Base-by-base conservation (phyloP, 2,888 invertebrate genomes). In the Drosophila mimica region DNA sequence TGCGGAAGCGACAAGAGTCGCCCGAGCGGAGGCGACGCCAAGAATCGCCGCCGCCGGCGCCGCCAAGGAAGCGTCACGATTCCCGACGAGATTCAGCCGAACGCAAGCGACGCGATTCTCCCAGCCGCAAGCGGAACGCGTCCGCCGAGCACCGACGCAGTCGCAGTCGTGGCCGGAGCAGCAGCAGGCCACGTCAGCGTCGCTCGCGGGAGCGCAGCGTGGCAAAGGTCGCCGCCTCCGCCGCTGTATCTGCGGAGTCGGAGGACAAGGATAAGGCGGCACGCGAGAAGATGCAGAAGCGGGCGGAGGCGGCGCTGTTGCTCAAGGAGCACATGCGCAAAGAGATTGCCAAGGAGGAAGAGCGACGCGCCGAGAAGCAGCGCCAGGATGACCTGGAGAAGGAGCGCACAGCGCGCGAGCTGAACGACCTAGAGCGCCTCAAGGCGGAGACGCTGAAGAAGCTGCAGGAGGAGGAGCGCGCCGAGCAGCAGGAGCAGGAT, bases 291-390 rank as follows among this genome's bases (percentile, higher is more conserved):
- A 93, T 92, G 92, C 88, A 93, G 33, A 93, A 93, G 75, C 92
- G 94, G 0, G 94, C 93, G 0, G 94, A 94, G 82, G 94, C 94
- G 33, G 90, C 94, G 25, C 87, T 94, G 74, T 89, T 94, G 75
- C 90, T 95, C 51, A 94, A 95, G 79, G 95, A 95, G 81, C 95
- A 95, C 79, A 95, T 95, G 94, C 95, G 95, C 69, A 91, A 94
- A 74, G 94, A 94, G 77, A 93, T 94, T 48, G 93, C 94, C 58
- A 95, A 94, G 80, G 93, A 94, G 81, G 94, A 94, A 76, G 94
- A 94, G 79, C 94, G 94, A 66, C 94, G 94, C 51, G 94, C 94
- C 2, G 95, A 95, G 72, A 91, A 92, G 66, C 91, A 92, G 74
- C 91, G 92, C 30, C 73, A 91, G 53, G 92, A 93, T 63, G 93